A percentile compares a stretch with the other conserved stretches of the same genome.
These are phyloP conservation scores for Chrysotoxum bicinctum DNA, from an alignment of 2,888 invertebrate genomes.

Conservation along the genomic window DNA sequence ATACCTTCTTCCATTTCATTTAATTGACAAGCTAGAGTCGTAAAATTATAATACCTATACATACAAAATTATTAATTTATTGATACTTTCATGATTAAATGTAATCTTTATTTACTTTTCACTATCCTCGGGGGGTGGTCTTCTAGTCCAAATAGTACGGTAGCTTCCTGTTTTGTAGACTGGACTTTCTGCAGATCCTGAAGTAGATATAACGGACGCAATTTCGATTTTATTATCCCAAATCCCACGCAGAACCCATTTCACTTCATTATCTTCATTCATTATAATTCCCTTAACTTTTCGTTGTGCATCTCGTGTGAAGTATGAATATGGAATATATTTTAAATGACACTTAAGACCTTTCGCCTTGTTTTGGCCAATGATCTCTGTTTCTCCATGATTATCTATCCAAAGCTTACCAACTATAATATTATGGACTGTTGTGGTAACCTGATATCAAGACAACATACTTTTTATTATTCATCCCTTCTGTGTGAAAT, in stretches of 20 bases:
- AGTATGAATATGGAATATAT: conserved; percentile 99
- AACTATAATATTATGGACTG: conserved; percentile 99
- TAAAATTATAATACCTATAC: conserved; percentile 93
- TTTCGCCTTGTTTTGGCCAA: conserved; percentile 90
- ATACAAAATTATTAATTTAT: background rate
- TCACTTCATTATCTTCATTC: conserved; percentile 88
- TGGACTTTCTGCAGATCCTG: conserved; percentile 85
- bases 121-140: conserved; percentile 86
- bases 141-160: conserved; percentile 92
- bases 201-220: conserved; percentile 89
- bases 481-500: background rate
- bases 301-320: conserved; percentile 96
- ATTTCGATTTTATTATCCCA: conserved; percentile 99
- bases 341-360: conserved; percentile 98
- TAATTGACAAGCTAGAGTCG: conserved; percentile 95
- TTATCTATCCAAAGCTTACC: conserved; percentile 99
- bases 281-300: conserved; percentile 92
- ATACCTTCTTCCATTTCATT: conserved; percentile 96
- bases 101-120: conserved; percentile 82
- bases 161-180: conserved; percentile 96
- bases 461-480: background rate
- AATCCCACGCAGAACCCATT: conserved; percentile 90
- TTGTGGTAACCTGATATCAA: conserved; percentile 91
- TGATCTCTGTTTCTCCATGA: conserved; percentile 99
- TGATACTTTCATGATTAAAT: background rate